These are phyloP conservation scores for Stichodactyla mertensii DNA, from an alignment of 64 coral and sea anemone genomes.

Conservation along the genomic window DNA sequence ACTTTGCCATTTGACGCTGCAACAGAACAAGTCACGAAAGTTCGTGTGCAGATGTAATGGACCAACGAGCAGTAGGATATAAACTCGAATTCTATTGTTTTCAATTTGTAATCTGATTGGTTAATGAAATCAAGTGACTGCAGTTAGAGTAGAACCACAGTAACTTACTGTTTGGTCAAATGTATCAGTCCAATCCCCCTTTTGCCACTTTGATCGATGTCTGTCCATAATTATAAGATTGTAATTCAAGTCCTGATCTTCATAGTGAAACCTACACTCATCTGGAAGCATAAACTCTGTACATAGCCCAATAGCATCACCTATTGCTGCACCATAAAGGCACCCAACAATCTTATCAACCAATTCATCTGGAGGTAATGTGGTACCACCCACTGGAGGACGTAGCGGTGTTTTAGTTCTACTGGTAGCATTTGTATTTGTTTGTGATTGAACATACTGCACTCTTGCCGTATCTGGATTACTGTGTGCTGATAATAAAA, in stretches of 20 bases:
- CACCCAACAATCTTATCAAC: constrained; percentile 91
- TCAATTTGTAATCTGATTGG: too few relatives aligned
- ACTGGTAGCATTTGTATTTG: constrained; percentile 75
- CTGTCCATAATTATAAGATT: constrained; percentile 80
- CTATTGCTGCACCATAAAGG: constrained; percentile 90
- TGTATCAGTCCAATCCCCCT: constrained; percentile 89
- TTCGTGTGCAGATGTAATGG: too few relatives aligned
- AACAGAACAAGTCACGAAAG: too few relatives aligned
- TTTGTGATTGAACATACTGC: constrained; percentile 90
- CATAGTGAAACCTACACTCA: constrained; percentile 92
- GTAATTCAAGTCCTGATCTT: constrained; percentile 49
- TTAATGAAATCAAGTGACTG: too few relatives aligned
- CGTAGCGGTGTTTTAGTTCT: constrained; percentile 80
- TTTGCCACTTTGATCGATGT: constrained; percentile 78
- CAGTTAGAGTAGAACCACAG: neutral
- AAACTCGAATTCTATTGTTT: too few relatives aligned
- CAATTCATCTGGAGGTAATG: constrained; percentile 86
- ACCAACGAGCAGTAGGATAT: too few relatives aligned
- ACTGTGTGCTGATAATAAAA: constrained; percentile 56
- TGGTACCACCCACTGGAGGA: constrained; percentile 64
- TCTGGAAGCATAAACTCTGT: constrained; percentile 90
- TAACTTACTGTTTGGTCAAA: constrained; percentile 88
- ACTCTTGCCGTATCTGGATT: constrained; percentile 86
- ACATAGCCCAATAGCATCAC: constrained; percentile 79
- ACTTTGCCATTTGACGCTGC: too few relatives aligned